Percentiles rank a stretch among this genome's conserved stretches.
phyloP scores from a whole-genome alignment of 92 coral and sea anemone genomes.

The Porites evermanni region DNA sequence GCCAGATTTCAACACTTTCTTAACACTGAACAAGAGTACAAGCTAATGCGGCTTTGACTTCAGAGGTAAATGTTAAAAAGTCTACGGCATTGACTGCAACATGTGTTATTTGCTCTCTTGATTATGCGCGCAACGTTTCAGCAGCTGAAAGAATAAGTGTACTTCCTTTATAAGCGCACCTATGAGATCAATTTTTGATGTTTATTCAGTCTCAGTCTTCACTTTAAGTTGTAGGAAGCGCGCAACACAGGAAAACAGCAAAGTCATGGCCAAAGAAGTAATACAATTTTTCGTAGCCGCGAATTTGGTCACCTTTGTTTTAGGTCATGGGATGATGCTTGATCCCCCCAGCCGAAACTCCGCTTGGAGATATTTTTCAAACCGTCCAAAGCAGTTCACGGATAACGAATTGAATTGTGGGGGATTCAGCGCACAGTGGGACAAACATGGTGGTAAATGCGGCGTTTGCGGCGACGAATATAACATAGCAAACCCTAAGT shows the following conservation, averaged over 20 bases:
- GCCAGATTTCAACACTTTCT: neutral
- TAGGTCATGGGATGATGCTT: conserved; percentile 45
- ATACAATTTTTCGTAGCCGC: conserved; percentile 12
- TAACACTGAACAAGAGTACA: neutral
- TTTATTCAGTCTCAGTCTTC: too few relatives aligned
- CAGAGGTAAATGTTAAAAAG: neutral
- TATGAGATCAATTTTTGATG: neutral
- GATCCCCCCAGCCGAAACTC: conserved; percentile 61
- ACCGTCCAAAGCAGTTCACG: conserved; percentile 44
- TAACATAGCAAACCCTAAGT: conserved; percentile 31
- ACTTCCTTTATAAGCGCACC: neutral
- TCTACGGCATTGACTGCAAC: neutral
- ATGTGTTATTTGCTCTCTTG: neutral
- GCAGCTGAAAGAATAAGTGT: neutral
- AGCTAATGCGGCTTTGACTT: neutral
- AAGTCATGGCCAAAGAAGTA: neutral
- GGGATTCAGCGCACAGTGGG: conserved; percentile 55
- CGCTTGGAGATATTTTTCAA: conserved; percentile 19
- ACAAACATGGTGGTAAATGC: conserved; percentile 57
- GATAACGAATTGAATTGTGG: conserved; percentile 71
- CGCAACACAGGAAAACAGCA: neutral
- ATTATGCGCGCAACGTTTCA: neutral
- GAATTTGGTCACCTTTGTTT: conserved; percentile 12
- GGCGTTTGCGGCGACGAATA: conserved; percentile 75
- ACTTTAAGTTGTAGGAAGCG: neutral